Percentiles rank a stretch among this genome's conserved stretches.
These are phyloP conservation scores for Listronotus oregonensis DNA, from an alignment of 1,140 invertebrate species.

Conservation along the genomic window DNA sequence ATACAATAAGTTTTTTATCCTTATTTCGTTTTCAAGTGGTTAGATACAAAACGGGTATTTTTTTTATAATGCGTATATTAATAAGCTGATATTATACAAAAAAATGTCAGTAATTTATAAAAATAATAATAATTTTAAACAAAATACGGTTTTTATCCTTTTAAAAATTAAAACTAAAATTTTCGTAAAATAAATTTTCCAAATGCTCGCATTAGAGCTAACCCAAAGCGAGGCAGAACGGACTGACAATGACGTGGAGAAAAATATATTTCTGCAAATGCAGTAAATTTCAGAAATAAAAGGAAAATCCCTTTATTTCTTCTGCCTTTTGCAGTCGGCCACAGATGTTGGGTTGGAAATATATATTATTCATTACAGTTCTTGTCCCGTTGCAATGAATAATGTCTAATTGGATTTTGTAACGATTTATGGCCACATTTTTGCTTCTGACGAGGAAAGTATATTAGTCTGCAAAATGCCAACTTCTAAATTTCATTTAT, in stretches of 20 bases:
- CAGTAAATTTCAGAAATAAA: conserved; percentile 45
- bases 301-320: conserved; percentile 46
- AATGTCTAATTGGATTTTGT: conserved; percentile 42
- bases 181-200: conserved; percentile 4
- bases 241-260: conserved; percentile 20
- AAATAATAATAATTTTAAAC: too few species aligned
- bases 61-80: too few species aligned
- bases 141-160: too few species aligned
- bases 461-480: conserved; percentile 32
- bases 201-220: too few species aligned
- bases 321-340: conserved; percentile 47
- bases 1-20: too few species aligned
- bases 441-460: conserved; percentile 39
- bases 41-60: too few species aligned
- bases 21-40: too few species aligned
- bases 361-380: conserved; percentile 48
- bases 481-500: conserved; percentile 38
- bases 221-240: conserved; percentile 4
- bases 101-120: too few species aligned
- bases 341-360: conserved; percentile 46
- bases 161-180: background rate
- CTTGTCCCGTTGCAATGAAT: conserved; percentile 39
- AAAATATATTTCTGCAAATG: conserved; percentile 35
- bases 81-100: too few species aligned
- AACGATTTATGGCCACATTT: conserved; percentile 40